Conservation (phyloP, 92 coral and sea anemone genomes). For the Epizoanthus ramosus region DNA sequence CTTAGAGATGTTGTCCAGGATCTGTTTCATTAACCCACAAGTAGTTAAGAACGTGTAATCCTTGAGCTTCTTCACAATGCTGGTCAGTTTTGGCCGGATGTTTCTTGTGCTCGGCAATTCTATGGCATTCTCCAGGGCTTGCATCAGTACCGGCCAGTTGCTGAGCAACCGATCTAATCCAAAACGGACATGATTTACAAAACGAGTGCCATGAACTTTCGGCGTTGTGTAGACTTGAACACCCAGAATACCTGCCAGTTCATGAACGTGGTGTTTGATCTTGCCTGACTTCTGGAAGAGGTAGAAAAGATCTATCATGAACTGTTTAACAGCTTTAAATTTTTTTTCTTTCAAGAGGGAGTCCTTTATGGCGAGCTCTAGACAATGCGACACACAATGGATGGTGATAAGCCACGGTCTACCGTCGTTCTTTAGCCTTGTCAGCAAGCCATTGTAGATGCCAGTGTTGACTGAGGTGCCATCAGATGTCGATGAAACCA, state of each 20-base stretch:
- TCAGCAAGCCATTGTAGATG: constrained; percentile 43
- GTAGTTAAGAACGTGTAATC: constrained; percentile 39
- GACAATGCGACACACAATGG: constrained; percentile 45
- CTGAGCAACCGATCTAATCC: constrained; percentile 47
- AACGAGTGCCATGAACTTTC: constrained; percentile 52
- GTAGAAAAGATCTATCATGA: constrained; percentile 26
- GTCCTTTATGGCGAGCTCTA: constrained; percentile 48
- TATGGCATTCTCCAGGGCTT: constrained; percentile 42
- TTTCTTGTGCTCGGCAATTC: constrained; percentile 26
- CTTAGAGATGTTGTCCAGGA: constrained; percentile 48
- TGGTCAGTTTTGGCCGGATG: constrained; percentile 30
- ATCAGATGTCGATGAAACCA: constrained; percentile 51
- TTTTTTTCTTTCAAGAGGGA: constrained; percentile 23
- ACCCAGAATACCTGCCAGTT: constrained; percentile 35
- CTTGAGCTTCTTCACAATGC: constrained; percentile 49
- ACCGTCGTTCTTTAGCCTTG: constrained; percentile 39
- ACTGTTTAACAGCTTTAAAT: constrained; percentile 45
- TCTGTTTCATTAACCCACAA: constrained; percentile 37
- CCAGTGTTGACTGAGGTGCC: constrained; percentile 58
- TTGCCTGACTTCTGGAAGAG: constrained; percentile 47
- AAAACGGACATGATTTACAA: constrained; percentile 49
- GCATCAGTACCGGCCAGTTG: constrained; percentile 49
- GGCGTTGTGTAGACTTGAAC: constrained; percentile 43
- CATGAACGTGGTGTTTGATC: constrained; percentile 41
- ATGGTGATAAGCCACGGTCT: constrained; percentile 55